phyloP scores from a whole-genome alignment of 2,113 vertebrate species.

The Python bivittatus region DNA sequence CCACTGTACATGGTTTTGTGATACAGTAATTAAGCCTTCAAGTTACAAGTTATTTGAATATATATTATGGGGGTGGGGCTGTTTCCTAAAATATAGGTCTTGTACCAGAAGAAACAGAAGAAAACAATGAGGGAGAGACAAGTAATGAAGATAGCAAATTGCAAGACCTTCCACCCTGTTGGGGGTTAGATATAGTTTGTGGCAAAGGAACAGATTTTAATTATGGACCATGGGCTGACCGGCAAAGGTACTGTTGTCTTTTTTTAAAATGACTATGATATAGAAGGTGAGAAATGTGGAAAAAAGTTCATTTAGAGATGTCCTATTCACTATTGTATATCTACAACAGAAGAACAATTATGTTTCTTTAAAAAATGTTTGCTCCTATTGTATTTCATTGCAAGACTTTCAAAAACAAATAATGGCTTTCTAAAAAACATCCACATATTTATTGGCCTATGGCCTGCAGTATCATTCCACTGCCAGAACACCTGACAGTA shows the following conservation, averaged over 20 bases:
- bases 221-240: conserved; percentile 97
- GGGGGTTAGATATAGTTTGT: conserved; percentile 97
- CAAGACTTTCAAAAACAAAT: neutral
- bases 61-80: conserved; percentile 13
- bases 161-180: conserved; percentile 95
- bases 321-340: neutral
- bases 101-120: conserved; percentile 88
- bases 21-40: conserved; percentile 35
- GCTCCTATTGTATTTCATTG: neutral
- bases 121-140: conserved; percentile 82
- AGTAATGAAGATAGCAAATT: conserved; percentile 88
- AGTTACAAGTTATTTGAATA: neutral
- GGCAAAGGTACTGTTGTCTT: conserved; percentile 83
- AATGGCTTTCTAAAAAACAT: neutral
- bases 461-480: neutral
- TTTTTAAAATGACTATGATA: neutral
- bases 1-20: conserved; percentile 4
- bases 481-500: neutral
- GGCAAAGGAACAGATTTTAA: conserved; percentile 99
- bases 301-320: neutral
- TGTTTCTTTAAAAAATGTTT: neutral
- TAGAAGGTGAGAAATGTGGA: neutral
- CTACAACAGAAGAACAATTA: neutral
- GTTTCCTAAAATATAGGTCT: conserved; percentile 77
- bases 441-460: neutral